These are phyloP conservation scores for Opisthocomus hoazin DNA, from an alignment of 2,113 vertebrate genomes.

Conservation along the genomic window DNA sequence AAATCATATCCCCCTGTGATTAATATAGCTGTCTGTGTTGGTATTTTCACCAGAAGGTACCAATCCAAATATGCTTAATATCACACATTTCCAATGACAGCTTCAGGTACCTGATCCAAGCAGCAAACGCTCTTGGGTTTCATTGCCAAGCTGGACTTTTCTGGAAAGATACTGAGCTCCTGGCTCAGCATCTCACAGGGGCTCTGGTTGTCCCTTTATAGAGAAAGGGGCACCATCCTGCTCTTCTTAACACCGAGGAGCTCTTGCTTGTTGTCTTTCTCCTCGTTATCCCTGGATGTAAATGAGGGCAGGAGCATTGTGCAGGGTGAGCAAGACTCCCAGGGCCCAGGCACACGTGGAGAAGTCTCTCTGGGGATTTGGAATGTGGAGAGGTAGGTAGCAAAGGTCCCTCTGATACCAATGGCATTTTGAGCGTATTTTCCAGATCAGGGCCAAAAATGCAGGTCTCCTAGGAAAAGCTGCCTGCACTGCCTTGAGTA, in stretches of 20 bases:
- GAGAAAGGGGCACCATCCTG: neutral
- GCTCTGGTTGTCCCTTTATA: neutral
- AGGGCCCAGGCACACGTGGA: neutral
- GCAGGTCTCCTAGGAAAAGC: neutral
- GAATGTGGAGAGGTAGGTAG: neutral
- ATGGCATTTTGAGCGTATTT: neutral
- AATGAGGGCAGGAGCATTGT: neutral
- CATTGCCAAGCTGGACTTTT: neutral
- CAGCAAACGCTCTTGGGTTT: neutral
- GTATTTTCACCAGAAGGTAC: slow-evolving; percentile 62
- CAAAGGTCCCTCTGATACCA: neutral
- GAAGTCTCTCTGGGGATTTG: neutral
- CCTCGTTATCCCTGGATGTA: neutral
- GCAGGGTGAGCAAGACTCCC: neutral
- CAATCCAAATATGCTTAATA: slow-evolving; percentile 50
- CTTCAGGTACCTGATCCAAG: slow-evolving; percentile 56
- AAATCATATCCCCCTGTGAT: slow-evolving; percentile 68
- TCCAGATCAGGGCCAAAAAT: neutral
- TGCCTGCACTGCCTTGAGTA: neutral
- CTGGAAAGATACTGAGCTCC: neutral
- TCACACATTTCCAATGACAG: slow-evolving; percentile 45
- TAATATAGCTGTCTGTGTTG: slow-evolving; percentile 69
- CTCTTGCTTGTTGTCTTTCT: neutral
- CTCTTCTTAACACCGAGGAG: neutral
- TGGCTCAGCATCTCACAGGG: no score